These are phyloP conservation scores for Zaprionus obscuricornis DNA, from an alignment of 2,888 invertebrate genomes.

Conservation along the genomic window DNA sequence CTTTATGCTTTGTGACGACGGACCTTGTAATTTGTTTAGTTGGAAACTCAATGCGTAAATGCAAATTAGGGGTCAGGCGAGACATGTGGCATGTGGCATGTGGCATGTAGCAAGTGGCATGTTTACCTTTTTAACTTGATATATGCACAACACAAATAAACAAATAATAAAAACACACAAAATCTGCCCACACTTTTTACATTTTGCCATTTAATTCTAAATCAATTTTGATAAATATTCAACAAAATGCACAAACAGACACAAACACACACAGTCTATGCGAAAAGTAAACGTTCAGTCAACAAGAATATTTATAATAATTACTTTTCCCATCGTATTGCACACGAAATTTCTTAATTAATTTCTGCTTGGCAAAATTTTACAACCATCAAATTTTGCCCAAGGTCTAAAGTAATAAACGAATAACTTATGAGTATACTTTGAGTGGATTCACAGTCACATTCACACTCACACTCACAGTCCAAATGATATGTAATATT, in stretches of 20 bases:
- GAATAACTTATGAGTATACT: too few relatives aligned
- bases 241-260: not conserved
- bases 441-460: too few relatives aligned
- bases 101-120: constrained; percentile 38
- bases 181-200: not conserved
- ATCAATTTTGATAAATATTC: constrained; percentile 39
- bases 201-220: constrained; percentile 37
- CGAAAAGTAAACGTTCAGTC: constrained; percentile 11
- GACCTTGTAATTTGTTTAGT: constrained; percentile 58
- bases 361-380: not conserved
- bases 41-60: constrained; percentile 26
- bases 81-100: constrained; percentile 19
- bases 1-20: constrained; percentile 29
- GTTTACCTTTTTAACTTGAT: constrained; percentile 51
- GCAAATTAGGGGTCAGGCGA: constrained; percentile 53
- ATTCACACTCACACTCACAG: too few relatives aligned
- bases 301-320: not conserved
- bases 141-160: constrained; percentile 53
- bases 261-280: constrained; percentile 35
- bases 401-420: too few relatives aligned
- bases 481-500: too few relatives aligned
- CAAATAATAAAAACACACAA: constrained; percentile 43
- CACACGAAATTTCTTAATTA: not conserved
- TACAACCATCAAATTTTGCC: not conserved
- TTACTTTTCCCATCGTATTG: not conserved